These are phyloP conservation scores for Leptopterna dolabrata DNA, from an alignment of 2,888 invertebrate genomes.

Conservation along the genomic window DNA sequence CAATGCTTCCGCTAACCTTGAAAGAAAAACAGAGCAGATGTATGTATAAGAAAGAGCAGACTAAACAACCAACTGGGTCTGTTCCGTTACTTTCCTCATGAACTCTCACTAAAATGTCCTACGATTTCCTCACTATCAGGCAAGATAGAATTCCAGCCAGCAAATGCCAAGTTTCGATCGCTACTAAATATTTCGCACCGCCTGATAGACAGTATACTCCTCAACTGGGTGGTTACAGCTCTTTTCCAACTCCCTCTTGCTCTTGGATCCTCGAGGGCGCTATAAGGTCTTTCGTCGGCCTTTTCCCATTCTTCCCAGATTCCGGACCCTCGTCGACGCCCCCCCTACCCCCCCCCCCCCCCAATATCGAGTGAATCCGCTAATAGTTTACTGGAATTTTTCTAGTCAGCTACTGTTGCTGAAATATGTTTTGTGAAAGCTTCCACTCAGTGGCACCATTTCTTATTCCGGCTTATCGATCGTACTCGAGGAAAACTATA, in stretches of 20 bases:
- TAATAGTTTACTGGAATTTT: background rate
- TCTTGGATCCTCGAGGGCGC: background rate
- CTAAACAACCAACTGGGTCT: no score
- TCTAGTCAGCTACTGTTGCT: background rate
- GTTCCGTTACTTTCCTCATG: no score
- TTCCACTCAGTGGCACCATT: background rate
- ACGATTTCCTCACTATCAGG: no score
- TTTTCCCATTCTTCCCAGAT: background rate
- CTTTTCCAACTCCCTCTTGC: background rate
- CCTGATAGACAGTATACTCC: background rate
- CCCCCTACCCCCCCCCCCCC: no score
- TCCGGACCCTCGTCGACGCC: background rate
- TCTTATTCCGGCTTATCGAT: background rate
- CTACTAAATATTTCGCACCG: background rate
- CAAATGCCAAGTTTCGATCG: background rate
- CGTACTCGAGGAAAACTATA: no score
- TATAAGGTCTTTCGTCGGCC: background rate
- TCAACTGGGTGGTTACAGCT: background rate
- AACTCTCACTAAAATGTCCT: no score
- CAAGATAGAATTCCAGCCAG: background rate
- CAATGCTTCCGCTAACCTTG: no score
- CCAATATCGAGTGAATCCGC: background rate
- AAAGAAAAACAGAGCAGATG: no score
- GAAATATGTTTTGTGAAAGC: background rate
- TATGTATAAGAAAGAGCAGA: no score